A percentile compares a stretch with the other conserved stretches of the same genome.
phyloP scores from a whole-genome alignment of 2,888 invertebrate genomes.

The Apomyelois bistriatella region DNA sequence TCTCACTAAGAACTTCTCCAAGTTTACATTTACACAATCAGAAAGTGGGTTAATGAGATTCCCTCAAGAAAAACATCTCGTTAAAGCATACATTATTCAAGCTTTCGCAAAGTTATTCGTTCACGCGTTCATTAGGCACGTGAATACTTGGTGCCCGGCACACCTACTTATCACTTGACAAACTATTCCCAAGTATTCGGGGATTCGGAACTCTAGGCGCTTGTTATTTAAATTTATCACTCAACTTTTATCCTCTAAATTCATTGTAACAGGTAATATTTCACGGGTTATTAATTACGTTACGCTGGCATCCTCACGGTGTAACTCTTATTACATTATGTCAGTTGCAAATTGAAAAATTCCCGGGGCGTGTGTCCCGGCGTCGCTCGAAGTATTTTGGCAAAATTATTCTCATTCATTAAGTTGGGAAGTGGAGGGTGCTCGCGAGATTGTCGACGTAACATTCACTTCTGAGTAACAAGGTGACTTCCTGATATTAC shows the following conservation, averaged over 20 bases:
- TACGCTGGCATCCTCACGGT: conserved; percentile 72
- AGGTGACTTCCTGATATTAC: conserved; percentile 76
- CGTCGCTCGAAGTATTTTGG: conserved; percentile 75
- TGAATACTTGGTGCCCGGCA: conserved; percentile 66
- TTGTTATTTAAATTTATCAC: conserved; percentile 79
- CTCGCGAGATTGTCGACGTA: conserved; percentile 70
- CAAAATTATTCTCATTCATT: conserved; percentile 80
- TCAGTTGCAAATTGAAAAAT: conserved; percentile 80
- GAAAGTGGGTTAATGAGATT: conserved; percentile 79
- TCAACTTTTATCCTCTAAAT: conserved; percentile 79
- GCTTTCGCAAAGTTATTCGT: conserved; percentile 74
- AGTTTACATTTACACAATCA: conserved; percentile 76
- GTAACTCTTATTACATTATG: conserved; percentile 80
- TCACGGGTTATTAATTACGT: conserved; percentile 78
- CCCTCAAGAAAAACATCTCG: conserved; percentile 79
- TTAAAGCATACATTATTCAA: conserved; percentile 79
- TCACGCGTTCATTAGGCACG: conserved; percentile 77
- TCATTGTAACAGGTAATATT: conserved; percentile 79
- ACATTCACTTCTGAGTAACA: conserved; percentile 75
- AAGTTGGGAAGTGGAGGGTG: conserved; percentile 73
- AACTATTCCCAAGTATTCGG: conserved; percentile 75
- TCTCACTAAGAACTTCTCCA: conserved; percentile 63
- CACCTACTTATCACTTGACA: conserved; percentile 69
- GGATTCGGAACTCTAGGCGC: conserved; percentile 41
- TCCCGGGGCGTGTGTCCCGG: conserved; percentile 77